Conservation (phyloP, 1,140 invertebrate genomes). For the Eubasilissa regina region DNA sequence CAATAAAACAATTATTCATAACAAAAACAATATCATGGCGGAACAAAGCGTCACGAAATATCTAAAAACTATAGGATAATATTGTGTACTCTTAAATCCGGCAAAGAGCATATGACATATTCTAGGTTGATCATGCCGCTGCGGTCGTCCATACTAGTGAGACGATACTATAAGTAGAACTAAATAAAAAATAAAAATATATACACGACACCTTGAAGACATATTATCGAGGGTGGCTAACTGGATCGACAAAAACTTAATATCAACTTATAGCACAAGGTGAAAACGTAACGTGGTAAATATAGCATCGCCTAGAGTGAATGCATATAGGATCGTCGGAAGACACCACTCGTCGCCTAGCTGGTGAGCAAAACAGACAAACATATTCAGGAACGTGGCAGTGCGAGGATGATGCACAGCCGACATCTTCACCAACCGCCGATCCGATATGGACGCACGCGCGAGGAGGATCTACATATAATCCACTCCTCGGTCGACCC, state of each 20-base stretch:
- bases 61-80: constrained; percentile 27
- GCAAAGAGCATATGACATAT: constrained; percentile 20
- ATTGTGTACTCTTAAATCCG: constrained; percentile 25
- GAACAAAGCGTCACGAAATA: constrained; percentile 23
- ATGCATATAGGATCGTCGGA: too few relatives aligned
- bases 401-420: neutral
- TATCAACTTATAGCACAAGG: constrained; percentile 10
- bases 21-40: constrained; percentile 42
- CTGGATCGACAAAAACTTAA: neutral
- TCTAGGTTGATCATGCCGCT: constrained; percentile 33
- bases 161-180: neutral
- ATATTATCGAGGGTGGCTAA: constrained; percentile 7
- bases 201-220: constrained; percentile 27
- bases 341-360: too few relatives aligned
- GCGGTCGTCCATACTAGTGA: constrained; percentile 3
- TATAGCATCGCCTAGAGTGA: too few relatives aligned
- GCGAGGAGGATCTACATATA: constrained; percentile 3
- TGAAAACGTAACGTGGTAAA: neutral
- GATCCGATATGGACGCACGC: constrained; percentile 19
- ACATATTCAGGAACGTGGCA: too few relatives aligned
- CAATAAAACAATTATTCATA: constrained; percentile 31
- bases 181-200: constrained; percentile 24
- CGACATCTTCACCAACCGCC: neutral
- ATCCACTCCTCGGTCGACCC: neutral
- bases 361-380: too few relatives aligned